Conservation (phyloP, 2,797 vertebrate species). For the Podarcis lilfordi region DNA sequence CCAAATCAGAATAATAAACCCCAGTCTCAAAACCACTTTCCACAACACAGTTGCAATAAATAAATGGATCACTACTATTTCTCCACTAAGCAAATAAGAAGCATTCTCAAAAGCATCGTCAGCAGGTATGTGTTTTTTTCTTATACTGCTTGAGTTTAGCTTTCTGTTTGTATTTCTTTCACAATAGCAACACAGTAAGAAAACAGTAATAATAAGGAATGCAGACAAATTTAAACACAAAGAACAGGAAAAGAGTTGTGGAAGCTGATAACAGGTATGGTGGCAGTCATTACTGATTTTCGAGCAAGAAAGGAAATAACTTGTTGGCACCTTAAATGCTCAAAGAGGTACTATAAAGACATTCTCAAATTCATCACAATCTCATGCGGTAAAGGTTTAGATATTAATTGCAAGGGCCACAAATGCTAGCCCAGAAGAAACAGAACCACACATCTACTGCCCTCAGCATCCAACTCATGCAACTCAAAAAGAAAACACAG, state of each 20-base stretch:
- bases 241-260: background rate
- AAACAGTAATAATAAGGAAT: background rate
- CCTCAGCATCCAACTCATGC: background rate
- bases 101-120: background rate
- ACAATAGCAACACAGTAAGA: background rate
- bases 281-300: constrained; percentile 2
- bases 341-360: background rate
- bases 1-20: constrained; percentile 9
- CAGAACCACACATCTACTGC: background rate
- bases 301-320: background rate
- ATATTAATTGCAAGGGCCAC: background rate
- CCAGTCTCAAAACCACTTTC: background rate
- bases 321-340: background rate
- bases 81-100: background rate
- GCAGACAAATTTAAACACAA: constrained; percentile 14
- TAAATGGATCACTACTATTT: constrained; percentile 1
- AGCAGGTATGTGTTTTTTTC: background rate
- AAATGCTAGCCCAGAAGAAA: background rate
- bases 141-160: background rate
- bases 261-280: constrained; percentile 11
- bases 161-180: constrained; percentile 9
- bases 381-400: background rate
- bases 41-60: constrained; percentile 19
- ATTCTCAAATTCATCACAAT: background rate
- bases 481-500: background rate